A percentile compares a stretch with the other conserved stretches of the same genome.
These are phyloP conservation scores for Alethe diademata DNA, from an alignment of 2,113 vertebrate genomes.

Conservation along the genomic window DNA sequence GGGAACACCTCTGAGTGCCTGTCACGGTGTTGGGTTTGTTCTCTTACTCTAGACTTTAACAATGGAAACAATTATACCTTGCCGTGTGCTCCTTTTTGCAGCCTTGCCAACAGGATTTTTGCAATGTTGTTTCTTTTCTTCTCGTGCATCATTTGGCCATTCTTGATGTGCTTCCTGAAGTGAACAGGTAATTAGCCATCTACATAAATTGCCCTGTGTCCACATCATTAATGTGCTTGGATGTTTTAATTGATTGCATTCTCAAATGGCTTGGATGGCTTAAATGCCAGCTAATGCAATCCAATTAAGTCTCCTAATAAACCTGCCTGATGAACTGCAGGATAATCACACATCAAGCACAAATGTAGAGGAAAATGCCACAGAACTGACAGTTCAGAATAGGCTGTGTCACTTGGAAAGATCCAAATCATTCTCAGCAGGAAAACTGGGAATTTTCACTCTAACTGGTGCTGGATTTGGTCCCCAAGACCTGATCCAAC, in stretches of 20 bases:
- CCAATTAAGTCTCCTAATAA: constrained; percentile 53
- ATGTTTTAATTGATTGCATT: constrained; percentile 52
- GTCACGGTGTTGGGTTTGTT: neutral
- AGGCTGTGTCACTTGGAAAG: neutral
- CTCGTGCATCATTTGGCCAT: neutral
- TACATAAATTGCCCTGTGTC: neutral
- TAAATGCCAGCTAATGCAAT: constrained; percentile 56
- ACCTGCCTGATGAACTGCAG: constrained; percentile 39
- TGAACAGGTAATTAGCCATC: constrained; percentile 40
- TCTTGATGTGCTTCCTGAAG: neutral
- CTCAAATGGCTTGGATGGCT: neutral
- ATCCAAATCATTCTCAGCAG: neutral
- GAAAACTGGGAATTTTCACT: neutral
- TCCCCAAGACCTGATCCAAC: neutral
- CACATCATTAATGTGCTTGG: constrained; percentile 37
- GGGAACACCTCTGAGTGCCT: neutral
- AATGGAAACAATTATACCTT: neutral
- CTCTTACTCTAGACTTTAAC: neutral
- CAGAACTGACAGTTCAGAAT: neutral
- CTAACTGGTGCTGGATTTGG: neutral
- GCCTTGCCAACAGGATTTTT: neutral
- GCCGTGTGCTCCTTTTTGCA: neutral
- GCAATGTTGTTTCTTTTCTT: neutral
- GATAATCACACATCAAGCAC: constrained; percentile 8
- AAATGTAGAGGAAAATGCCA: neutral